phyloP scores from a whole-genome alignment of 1,140 invertebrate genomes.

The Zaprionus africanus region DNA sequence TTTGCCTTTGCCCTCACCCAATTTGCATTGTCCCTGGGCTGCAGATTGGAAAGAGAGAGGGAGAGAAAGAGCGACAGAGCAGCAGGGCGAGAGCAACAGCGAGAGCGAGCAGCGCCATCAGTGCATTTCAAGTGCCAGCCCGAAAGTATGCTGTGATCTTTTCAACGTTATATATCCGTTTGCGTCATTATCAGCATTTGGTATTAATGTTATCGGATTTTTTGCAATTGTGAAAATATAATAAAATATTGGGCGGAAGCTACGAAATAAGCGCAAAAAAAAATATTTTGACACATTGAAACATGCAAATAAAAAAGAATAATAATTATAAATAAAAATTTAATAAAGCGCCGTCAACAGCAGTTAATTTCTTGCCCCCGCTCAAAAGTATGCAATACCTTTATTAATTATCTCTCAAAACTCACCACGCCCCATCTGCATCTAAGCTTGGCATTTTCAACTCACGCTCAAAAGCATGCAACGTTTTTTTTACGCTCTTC shows the following conservation, averaged over 20 bases:
- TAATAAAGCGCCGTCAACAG: not conserved
- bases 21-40: conserved; percentile 61
- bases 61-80: no score
- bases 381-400: conserved; percentile 12
- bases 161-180: not conserved
- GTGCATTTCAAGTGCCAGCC: conserved; percentile 57
- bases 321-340: not conserved
- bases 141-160: conserved; percentile 41
- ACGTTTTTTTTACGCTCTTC: not conserved
- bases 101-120: not conserved
- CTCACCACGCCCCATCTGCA: no score
- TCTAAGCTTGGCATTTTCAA: not conserved
- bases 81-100: not conserved
- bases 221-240: not conserved
- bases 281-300: no score
- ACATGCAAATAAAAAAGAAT: not conserved
- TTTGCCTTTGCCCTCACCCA: conserved; percentile 42
- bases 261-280: not conserved
- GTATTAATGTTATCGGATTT: not conserved
- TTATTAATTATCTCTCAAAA: not conserved
- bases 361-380: not conserved
- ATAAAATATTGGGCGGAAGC: not conserved
- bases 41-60: no score
- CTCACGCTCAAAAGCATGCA: conserved; percentile 2
- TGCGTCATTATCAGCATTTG: not conserved